Conservation (phyloP, 2,797 vertebrate species). For the Toxotes lorentzi region DNA sequence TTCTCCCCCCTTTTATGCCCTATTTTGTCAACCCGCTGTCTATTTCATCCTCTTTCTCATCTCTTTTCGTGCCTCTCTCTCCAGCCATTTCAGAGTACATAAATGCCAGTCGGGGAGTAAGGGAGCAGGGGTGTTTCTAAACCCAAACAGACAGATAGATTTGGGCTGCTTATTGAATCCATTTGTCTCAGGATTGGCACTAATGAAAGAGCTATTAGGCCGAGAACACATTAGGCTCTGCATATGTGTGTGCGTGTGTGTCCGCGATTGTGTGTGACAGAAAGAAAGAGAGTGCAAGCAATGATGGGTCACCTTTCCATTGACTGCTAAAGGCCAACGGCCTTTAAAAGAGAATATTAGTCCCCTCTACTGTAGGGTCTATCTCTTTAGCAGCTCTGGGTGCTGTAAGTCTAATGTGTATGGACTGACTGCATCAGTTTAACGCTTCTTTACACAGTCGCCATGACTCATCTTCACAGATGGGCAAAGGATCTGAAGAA, state of each 20-base stretch:
- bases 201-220: slow-evolving; percentile 80
- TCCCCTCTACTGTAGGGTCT: slow-evolving; percentile 5
- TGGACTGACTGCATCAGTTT: slow-evolving; percentile 40
- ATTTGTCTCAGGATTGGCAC: slow-evolving; percentile 79
- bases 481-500: slow-evolving; percentile 44
- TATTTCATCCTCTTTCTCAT: slow-evolving; percentile 41
- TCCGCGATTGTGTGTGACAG: slow-evolving; percentile 15
- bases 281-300: slow-evolving; percentile 14
- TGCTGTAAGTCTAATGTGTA: slow-evolving; percentile 53
- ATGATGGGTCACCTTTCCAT: slow-evolving; percentile 47
- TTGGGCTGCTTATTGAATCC: slow-evolving; percentile 75
- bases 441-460: slow-evolving; percentile 52
- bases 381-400: slow-evolving; percentile 42
- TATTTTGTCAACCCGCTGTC: slow-evolving; percentile 51
- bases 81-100: slow-evolving; percentile 36
- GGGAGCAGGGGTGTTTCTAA: slow-evolving; percentile 59
- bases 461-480: slow-evolving; percentile 69
- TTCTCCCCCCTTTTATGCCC: slow-evolving; percentile 21
- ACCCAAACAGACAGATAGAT: slow-evolving; percentile 77
- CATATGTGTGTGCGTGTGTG: slow-evolving; percentile 32
- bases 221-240: slow-evolving; percentile 67
- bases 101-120: slow-evolving; percentile 42
- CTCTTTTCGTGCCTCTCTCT: slow-evolving; percentile 29
- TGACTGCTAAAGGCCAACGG: slow-evolving; percentile 30
- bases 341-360: slow-evolving; percentile 61